Conservation (phyloP, 2,797 vertebrate genomes). For the Micromesistius poutassou region DNA sequence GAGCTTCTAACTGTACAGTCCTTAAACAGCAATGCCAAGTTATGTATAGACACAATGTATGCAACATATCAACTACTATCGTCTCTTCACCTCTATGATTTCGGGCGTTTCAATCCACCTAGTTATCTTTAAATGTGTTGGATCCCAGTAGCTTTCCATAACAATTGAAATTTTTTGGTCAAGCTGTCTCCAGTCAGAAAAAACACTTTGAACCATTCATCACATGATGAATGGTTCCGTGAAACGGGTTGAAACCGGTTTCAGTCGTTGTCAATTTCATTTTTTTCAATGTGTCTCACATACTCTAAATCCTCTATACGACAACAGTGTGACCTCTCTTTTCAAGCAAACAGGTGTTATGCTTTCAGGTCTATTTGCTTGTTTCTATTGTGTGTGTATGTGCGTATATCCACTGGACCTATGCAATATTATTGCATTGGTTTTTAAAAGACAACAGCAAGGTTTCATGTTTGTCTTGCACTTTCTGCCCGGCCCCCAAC, state of each 20-base stretch:
- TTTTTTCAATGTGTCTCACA: no score
- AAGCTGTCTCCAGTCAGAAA: no score
- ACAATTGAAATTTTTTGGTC: background rate
- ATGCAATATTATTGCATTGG: slow-evolving; percentile 40
- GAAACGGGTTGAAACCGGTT: no score
- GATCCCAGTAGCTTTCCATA: background rate
- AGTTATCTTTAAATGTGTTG: background rate
- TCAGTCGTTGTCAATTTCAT: no score
- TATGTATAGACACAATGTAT: background rate
- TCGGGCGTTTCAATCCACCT: slow-evolving; percentile 5
- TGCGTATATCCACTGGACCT: slow-evolving; percentile 29
- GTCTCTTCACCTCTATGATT: slow-evolving; percentile 42
- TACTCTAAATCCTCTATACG: background rate
- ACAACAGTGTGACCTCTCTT: background rate
- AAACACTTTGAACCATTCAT: no score
- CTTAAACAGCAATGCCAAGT: slow-evolving; percentile 5
- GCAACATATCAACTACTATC: slow-evolving; percentile 5
- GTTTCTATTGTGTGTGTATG: background rate
- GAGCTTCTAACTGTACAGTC: slow-evolving; percentile 5
- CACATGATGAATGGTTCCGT: no score
- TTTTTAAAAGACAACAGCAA: slow-evolving; percentile 21
- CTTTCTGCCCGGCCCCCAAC: slow-evolving; percentile 13
- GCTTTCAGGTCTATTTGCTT: background rate
- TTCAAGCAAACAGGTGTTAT: background rate
- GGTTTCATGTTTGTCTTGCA: background rate